Base-by-base conservation (phyloP, 2,113 vertebrate genomes). In the Dicrurus megarhynchus region DNA sequence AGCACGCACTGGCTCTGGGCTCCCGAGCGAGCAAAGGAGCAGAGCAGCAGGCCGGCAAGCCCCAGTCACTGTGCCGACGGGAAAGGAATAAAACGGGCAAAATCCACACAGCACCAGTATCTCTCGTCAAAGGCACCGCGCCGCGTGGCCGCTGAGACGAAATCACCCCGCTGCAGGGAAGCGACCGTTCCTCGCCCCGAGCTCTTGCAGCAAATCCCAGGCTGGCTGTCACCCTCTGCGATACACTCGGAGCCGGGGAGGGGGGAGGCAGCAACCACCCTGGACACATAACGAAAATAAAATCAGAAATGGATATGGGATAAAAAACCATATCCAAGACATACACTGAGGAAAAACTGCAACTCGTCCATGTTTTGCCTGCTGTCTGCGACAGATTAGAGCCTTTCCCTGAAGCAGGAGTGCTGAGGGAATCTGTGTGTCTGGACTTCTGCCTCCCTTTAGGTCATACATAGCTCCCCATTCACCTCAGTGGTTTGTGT, bases 131-230 rank as follows among this genome's bases (percentile, higher is more conserved):
- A 17, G 15, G 35, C 16, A 17, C 30, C 6, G 1, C 8, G 5
- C 68, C 9, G 20, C 49, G 7, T 39, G 27, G 49, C 68, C 20
- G 7, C 49, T 70, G 49, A 32, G 28, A 24, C 23, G 20, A 52
- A 70, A 32, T 70, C 27, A 7, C 21, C 35, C 6, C 20, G 18
- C 5, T 10, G 21, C 41, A 64, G 42, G 30, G 30, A 65, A 8
- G 41, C 15, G 12, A 24, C 15, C 0, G 1, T 32, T 32, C 30
- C 41, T 33, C 21, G 4, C 15, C 10, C 3, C 1, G 30, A 17
- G 32, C 21, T 16, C 15, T 17, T 6, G 5, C 21, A 12, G 41
- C 41, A 16, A 23, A 24, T 44, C 21, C 41, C 42, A 16, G 63
- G 15, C 41, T 33, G 21, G 21, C 21, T 46, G 22, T 33, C 63